Evolutionary conservation across 2,113 vertebrate species (phyloP).

Genomic region (Hemichromis elongatus): DNA sequence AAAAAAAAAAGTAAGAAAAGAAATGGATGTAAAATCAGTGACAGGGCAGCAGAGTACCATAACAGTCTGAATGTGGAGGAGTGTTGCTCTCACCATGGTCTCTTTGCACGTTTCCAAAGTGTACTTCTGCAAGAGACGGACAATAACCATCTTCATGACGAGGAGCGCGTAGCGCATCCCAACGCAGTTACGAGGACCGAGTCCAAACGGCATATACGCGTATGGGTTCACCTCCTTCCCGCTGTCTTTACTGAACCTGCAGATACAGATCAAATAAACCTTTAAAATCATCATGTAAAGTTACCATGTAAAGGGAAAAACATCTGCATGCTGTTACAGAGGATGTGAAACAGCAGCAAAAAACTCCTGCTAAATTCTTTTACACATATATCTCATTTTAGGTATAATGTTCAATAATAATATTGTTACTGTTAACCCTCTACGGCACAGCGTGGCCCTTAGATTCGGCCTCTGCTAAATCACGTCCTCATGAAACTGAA

Average conservation of each 20-base stretch:
- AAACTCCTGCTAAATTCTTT: not conserved
- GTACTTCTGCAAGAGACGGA: conserved; percentile 57
- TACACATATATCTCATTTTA: not conserved
- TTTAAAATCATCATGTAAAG: not conserved
- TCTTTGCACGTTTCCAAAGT: conserved; percentile 52
- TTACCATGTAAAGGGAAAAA: not conserved
- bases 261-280: not conserved
- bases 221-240: conserved; percentile 51
- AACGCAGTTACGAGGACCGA: conserved; percentile 63
- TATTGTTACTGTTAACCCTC: not conserved
- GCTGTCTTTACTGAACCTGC: conserved; percentile 52
- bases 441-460: not conserved
- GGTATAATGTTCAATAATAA: not conserved
- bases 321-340: not conserved
- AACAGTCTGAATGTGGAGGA: not conserved
- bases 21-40: not conserved
- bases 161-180: conserved; percentile 63
- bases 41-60: not conserved
- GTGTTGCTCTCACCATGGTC: conserved; percentile 8
- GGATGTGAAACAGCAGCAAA: not conserved
- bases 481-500: not conserved
- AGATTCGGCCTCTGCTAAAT: not conserved
- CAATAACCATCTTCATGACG: conserved; percentile 40
- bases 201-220: conserved; percentile 49
- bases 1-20: not conserved